Percentiles rank a stretch among this genome's conserved stretches.
Evolutionary conservation across 2,888 invertebrate species (phyloP).

Genomic region (Eutolmus rufibarbis): DNA sequence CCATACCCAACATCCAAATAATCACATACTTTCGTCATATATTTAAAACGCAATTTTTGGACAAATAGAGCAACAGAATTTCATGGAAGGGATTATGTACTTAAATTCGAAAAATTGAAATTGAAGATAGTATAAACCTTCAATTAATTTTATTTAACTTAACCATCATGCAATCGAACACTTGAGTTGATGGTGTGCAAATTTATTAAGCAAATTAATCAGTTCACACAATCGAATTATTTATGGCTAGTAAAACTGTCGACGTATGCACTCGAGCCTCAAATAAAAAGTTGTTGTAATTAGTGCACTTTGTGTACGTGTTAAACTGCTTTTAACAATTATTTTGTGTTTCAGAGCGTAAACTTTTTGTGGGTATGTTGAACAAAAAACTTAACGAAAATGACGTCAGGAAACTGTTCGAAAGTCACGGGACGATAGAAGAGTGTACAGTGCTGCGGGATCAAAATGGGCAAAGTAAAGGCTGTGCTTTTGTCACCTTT

Average conservation of each 20-base stretch:
- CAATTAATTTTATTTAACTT: background rate
- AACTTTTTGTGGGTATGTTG: slow-evolving; percentile 98
- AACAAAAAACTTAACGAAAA: slow-evolving; percentile 95
- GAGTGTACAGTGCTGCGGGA: slow-evolving; percentile 98
- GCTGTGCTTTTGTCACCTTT: slow-evolving; percentile 99
- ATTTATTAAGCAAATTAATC: background rate
- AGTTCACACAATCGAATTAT: background rate
- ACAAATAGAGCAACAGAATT: too few species aligned
- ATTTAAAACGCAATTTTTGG: too few species aligned
- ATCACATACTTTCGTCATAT: too few species aligned
- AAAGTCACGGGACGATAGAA: slow-evolving; percentile 93
- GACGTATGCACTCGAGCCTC: background rate
- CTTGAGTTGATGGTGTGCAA: background rate
- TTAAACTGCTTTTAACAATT: background rate
- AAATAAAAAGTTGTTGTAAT: background rate
- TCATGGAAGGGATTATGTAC: too few species aligned
- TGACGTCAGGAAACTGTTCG: slow-evolving; percentile 92
- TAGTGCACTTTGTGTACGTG: background rate
- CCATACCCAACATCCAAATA: too few species aligned
- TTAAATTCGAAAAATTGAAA: background rate
- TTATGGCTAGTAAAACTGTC: background rate
- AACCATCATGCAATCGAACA: background rate
- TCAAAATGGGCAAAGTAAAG: slow-evolving; percentile 93
- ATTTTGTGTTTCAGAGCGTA: slow-evolving; percentile 64
- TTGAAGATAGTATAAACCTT: background rate